These are phyloP conservation scores for Propithecus perrieri DNA, from an alignment of 2,797 vertebrate species.

Conservation along the genomic window DNA sequence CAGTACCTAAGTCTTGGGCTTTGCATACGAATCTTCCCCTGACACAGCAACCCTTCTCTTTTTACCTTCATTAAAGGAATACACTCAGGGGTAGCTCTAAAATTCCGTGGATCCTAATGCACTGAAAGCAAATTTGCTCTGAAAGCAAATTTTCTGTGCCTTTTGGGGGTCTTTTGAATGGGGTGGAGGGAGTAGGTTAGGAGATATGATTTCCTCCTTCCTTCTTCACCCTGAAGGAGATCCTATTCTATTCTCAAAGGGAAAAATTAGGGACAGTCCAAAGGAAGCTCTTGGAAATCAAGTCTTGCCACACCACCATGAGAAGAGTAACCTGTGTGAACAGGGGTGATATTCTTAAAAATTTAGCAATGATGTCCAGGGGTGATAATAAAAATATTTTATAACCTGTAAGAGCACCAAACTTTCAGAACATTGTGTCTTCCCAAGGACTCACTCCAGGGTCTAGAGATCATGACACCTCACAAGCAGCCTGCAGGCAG, in stretches of 20 bases:
- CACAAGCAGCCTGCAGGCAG: neutral
- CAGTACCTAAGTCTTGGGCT: neutral
- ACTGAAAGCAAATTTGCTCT: neutral
- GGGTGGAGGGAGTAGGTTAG: neutral
- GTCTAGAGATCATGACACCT: neutral
- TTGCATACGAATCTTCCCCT: neutral
- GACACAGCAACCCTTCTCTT: neutral
- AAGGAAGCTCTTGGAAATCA: neutral
- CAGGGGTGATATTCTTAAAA: neutral
- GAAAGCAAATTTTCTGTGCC: neutral
- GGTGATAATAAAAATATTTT: neutral
- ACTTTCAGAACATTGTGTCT: neutral
- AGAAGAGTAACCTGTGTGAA: neutral
- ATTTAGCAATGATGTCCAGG: neutral
- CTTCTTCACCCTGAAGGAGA: neutral
- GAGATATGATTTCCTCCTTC: neutral
- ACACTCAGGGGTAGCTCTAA: neutral
- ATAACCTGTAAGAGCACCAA: neutral
- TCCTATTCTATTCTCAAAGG: neutral
- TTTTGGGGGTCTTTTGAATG: neutral
- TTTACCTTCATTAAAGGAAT: neutral
- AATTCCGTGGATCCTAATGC: neutral
- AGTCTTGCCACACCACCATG: neutral
- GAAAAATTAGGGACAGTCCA: neutral
- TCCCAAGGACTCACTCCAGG: neutral